Evolutionary conservation across 2,888 invertebrate genomes (phyloP).

Genomic region (Caenorhabditis sp.): DNA sequence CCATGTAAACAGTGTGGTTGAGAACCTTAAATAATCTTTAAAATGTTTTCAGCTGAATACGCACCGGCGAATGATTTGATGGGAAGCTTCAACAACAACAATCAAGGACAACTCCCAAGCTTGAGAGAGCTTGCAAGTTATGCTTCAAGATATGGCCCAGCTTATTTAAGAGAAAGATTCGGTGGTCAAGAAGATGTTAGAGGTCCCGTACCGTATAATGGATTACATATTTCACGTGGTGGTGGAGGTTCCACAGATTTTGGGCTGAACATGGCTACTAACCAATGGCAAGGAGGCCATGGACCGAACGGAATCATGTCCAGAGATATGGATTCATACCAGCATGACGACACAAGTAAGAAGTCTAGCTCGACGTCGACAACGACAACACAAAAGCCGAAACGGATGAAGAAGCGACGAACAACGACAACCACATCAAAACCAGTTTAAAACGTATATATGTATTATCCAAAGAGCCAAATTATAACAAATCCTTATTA

Average conservation of each 20-base stretch:
- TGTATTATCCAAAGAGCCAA: background rate
- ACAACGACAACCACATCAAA: slow-evolving; percentile 11
- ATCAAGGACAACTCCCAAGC: slow-evolving; percentile 18
- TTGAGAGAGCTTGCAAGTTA: slow-evolving; percentile 36
- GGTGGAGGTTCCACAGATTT: slow-evolving; percentile 27
- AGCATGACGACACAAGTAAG: slow-evolving; percentile 33
- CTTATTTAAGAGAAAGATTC: slow-evolving; percentile 31
- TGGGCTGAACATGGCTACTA: slow-evolving; percentile 35
- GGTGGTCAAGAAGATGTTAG: background rate
- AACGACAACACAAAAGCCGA: slow-evolving; percentile 5
- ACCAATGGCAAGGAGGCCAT: slow-evolving; percentile 27
- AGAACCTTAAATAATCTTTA: background rate
- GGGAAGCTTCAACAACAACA: slow-evolving; percentile 31
- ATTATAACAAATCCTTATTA: background rate
- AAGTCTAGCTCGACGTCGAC: slow-evolving; percentile 17
- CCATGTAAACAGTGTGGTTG: slow-evolving; percentile 5
- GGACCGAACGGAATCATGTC: slow-evolving; percentile 33
- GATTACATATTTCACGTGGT: slow-evolving; percentile 30
- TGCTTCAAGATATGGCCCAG: slow-evolving; percentile 30
- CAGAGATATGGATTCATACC: slow-evolving; percentile 37
- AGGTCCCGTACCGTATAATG: slow-evolving; percentile 11
- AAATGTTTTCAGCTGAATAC: slow-evolving; percentile 20
- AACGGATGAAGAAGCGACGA: background rate
- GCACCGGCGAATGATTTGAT: slow-evolving; percentile 39
- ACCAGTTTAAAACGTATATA: slow-evolving; percentile 5